Base-by-base conservation (phyloP, 2,113 vertebrate species). In the Podilymbus podiceps region DNA sequence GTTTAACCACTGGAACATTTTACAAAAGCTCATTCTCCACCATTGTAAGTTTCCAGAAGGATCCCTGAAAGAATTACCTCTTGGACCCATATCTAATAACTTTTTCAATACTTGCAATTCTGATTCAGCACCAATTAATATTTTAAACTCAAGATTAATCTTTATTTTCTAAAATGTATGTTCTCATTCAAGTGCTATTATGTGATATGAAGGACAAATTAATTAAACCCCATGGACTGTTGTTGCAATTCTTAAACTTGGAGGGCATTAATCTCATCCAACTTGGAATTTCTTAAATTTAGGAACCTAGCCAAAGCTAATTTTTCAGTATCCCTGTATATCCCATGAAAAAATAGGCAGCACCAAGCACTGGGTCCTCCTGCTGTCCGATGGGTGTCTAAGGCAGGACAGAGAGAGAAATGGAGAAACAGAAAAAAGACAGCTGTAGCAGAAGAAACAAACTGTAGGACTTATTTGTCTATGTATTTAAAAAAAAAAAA, bases 101-200 rank as follows among this genome's bases (percentile, higher is more conserved):
- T 68, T 82, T 88, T 91, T 69, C 35, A 46, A 31, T 64, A 85
- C 3, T 14, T 60, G 33, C 30, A 62, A 66, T 88, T 93, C 21
- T 83, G 66, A 69, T 79, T 76, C 42, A 62, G 62, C 1, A 3
- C 18, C 77, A 80, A 31, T 19, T 76, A 77, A 49, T 9, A 73
- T 74, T 88, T 86, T 84, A 8, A 73, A 77, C 69, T 69, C 18
- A 76, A 73, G 23, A 35, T 27, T 62, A 8, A 4, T 22, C 17
- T 4, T 42, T 59, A 76, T 75, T 78, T 42, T 1, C 12, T 9
- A 35, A 68, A 75, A n/a, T 2, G 0, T 59, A 50, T 22, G 6
- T 8, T 64, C 10, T 63, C 0, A 0, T 46, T 46, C 27, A 49
- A 53, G 35, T 80, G 49, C 16, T n/a, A 25, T 3, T 69, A 24